Conservation (phyloP, 2,797 vertebrate species). For the Spondyliosoma cantharus region DNA sequence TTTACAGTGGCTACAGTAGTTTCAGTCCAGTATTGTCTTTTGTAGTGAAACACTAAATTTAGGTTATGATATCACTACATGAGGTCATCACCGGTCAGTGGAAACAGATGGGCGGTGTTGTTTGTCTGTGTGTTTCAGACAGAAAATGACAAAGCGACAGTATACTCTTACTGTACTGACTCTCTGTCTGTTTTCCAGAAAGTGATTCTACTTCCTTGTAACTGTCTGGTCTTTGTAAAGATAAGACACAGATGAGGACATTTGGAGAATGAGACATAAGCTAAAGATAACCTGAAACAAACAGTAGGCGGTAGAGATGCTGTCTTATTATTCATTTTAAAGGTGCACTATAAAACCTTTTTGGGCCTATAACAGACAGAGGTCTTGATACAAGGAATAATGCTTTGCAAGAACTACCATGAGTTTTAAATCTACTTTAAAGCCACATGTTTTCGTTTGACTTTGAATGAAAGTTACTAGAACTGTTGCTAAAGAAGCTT, state of each 20-base stretch:
- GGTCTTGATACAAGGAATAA: too few species aligned
- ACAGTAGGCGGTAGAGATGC: not conserved
- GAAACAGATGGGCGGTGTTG: conserved; percentile 41
- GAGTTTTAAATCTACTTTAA: too few species aligned
- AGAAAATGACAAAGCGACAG: not conserved
- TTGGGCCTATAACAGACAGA: too few species aligned
- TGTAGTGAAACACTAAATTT: not conserved
- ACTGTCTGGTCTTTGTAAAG: conserved; percentile 31
- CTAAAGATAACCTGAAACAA: not conserved
- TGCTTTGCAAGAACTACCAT: too few species aligned
- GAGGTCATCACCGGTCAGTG: conserved; percentile 25
- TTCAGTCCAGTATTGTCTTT: not conserved
- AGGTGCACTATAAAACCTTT: too few species aligned
- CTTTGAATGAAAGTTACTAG: too few species aligned
- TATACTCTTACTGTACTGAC: not conserved
- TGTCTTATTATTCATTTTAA: not conserved
- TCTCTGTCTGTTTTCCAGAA: conserved; percentile 31
- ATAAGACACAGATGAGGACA: conserved; percentile 14
- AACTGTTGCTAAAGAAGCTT: too few species aligned
- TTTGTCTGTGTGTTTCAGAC: conserved; percentile 25
- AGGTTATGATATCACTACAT: conserved; percentile 15
- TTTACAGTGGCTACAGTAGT: not conserved
- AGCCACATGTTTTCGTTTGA: too few species aligned
- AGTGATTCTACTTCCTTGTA: conserved; percentile 38
- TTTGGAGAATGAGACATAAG: not conserved